Base-by-base conservation (phyloP, 2,113 vertebrate species). In the Salminus brasiliensis region DNA sequence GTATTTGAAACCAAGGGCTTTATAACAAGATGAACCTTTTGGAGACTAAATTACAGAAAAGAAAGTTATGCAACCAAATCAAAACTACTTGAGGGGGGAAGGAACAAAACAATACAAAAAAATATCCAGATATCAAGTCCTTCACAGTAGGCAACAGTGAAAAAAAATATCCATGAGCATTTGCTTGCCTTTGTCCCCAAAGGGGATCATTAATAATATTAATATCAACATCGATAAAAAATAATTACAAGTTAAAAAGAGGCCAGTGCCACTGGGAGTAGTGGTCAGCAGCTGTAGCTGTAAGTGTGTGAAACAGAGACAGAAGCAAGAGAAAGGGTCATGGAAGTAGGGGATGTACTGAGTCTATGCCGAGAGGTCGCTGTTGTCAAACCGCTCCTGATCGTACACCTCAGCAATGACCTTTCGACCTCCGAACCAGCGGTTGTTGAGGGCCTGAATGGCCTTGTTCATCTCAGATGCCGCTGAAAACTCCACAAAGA, bases 361-460 rank as follows among this genome's bases (percentile, higher is more conserved):
- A 83, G 91, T 92, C 95, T 95, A 98, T 59, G 95, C 95, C 0
- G 96, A 97, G 16, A 98, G 93, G 91, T 97, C 96, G 0, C 96
- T 95, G 91, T 92, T 95, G 39, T 98, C 94, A 0, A 98, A 98
- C 45, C 95, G 93, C 88, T 97, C 95, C 88, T 97, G 96, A 88
- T 98, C 95, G 0, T 98, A 98, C 7, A 97, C 94, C 85, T 97
- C 96, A 0, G 97, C 96, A 7, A 93, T 90, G 71, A 98, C 96
- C 84, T 97, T 97, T 0, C 96, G 93, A 69, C 96, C 96, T 0
- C 95, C 97, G 0, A 98, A 98, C 97, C 97, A 98, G 92, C 96
- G 97, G 49, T 94, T 94, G 0, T 98, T 96, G 53, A 98, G 94
- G 0, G 95, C 96, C 88, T 96, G 95, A 81, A 98, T 97, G 88